Evolutionary conservation across 2,797 vertebrate species (phyloP), one percentile per base, ranked within the genome.

Genomic region (Astyanax mexicanus): DNA sequence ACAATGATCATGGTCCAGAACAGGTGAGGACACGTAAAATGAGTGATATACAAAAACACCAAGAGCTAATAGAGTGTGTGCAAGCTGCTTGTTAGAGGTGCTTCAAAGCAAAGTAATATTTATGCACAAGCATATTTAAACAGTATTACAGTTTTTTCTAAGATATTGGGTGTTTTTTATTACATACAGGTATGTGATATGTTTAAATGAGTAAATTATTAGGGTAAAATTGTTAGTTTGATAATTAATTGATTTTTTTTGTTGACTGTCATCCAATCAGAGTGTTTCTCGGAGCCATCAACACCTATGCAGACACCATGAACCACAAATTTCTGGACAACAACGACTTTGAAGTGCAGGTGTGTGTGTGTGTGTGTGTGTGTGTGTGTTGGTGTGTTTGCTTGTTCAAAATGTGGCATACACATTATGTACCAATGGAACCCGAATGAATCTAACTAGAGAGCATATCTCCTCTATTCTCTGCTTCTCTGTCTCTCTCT

Each of bases 1-100:
- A 95, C 96, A 6, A 99, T 98, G 96, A 98, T 97, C 86, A 97
- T 99, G 97, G 95, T 97, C 54, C 98, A 99, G 89, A 99, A 99
- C 94, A 97, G 96, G 98, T 99, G 88, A 82, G 76, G 3, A 5
- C 40, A 54, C 51, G 47, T 17, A 44, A 12, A 44, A 15, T 3
- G 3, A 10, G 3, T 9, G 7, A 1, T 12, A 19, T 49, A 3
- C 11, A 13, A 42, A 13, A 6, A 42, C n/a, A n/a, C n/a, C n/a
- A n/a, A n/a, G n/a, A n/a, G n/a, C n/a, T n/a, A n/a, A n/a, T n/a
- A n/a, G 12, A 21, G n/a, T 49, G 47, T 49, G n/a, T 49, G 47
- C 49, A 21, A n/a, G 47, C 47, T 6, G 0, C 8, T 12, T 13
- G 6, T 19, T 38, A 15, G 32, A 32, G n/a, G 6, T 75, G 52